Evolutionary conservation across 2,113 vertebrate genomes (phyloP).

Genomic region (Etheostoma spectabile): DNA sequence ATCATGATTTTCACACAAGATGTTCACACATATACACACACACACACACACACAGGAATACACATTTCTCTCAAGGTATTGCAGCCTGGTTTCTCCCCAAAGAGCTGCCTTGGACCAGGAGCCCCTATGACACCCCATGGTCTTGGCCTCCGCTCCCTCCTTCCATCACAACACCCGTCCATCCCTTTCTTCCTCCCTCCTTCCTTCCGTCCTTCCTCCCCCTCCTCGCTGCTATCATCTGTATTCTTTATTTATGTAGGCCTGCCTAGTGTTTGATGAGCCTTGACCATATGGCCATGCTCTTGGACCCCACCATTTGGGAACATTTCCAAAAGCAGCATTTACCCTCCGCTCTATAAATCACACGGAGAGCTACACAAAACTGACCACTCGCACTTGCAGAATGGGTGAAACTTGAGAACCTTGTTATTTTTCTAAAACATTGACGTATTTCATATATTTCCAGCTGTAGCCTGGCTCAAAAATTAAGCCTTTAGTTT

Average conservation of each 20-base stretch:
- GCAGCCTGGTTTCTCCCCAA: constrained; percentile 3
- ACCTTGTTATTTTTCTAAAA: neutral
- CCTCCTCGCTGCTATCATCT: constrained; percentile 66
- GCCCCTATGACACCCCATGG: constrained; percentile 45
- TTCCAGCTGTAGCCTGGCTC: constrained; percentile 2
- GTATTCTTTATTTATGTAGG: constrained; percentile 75
- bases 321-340: constrained; percentile 72
- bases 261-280: constrained; percentile 77
- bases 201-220: constrained; percentile 37
- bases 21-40: constrained; percentile 1
- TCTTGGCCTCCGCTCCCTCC: constrained; percentile 56
- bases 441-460: neutral
- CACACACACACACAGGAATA: neutral
- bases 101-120: constrained; percentile 48
- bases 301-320: constrained; percentile 72
- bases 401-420: neutral
- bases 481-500: neutral
- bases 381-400: constrained; percentile 32
- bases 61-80: constrained; percentile 12
- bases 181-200: constrained; percentile 27
- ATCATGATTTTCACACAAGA: constrained; percentile 41
- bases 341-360: constrained; percentile 63
- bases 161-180: constrained; percentile 56
- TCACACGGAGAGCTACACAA: constrained; percentile 40
- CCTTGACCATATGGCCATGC: constrained; percentile 80